Evolutionary conservation across 2,888 invertebrate genomes (phyloP).

Genomic region (Sminthurides aquaticus): DNA sequence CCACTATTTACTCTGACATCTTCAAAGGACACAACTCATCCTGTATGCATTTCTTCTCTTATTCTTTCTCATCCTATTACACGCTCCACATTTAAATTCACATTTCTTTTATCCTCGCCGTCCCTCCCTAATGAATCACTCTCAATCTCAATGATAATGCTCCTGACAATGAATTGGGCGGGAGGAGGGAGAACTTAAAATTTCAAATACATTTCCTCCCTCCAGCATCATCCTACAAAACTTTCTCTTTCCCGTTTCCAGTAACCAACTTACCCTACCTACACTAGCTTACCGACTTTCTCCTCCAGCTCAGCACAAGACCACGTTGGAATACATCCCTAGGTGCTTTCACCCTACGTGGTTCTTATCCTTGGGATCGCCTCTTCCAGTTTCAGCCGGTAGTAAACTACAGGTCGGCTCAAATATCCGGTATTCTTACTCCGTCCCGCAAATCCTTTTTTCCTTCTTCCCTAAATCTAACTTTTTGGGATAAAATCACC

Average conservation of each 20-base stretch:
- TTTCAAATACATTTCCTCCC: too few species aligned
- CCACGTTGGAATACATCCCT: too few species aligned
- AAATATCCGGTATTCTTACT: neutral
- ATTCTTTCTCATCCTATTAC: neutral
- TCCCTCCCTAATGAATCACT: neutral
- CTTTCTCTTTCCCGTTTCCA: too few species aligned
- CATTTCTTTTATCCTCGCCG: neutral
- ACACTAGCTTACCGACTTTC: too few species aligned
- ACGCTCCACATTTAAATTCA: neutral
- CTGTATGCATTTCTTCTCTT: neutral
- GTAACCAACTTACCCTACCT: too few species aligned
- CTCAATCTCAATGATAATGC: neutral
- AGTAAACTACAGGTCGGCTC: neutral
- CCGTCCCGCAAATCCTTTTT: conserved; percentile 1
- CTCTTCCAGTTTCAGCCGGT: neutral
- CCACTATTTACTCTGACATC: neutral
- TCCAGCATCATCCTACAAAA: too few species aligned
- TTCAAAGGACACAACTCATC: neutral
- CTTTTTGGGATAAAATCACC: neutral
- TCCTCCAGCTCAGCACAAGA: too few species aligned
- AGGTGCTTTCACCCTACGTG: too few species aligned
- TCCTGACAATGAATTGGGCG: neutral
- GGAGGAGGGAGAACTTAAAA: neutral
- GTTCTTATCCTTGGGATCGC: too few species aligned
- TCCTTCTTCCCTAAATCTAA: neutral